These are phyloP conservation scores for Operophtera brumata DNA, from an alignment of 2,888 invertebrate genomes.

Conservation along the genomic window DNA sequence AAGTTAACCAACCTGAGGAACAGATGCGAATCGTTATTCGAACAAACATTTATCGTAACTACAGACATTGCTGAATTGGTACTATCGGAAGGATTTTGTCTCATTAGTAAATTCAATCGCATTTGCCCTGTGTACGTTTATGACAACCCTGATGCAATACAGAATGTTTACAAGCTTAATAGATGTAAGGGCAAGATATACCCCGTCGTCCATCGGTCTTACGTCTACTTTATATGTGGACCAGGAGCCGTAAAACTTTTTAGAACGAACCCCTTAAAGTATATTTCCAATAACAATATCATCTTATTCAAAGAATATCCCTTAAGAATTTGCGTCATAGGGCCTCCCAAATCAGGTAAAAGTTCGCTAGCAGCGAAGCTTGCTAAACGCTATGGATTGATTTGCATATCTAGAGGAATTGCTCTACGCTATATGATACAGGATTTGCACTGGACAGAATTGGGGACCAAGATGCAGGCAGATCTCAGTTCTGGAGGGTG, in stretches of 20 bases:
- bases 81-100: slow-evolving; percentile 79
- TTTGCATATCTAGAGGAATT: slow-evolving; percentile 77
- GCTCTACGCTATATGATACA: slow-evolving; percentile 74
- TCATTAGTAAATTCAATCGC: slow-evolving; percentile 82
- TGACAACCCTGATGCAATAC: slow-evolving; percentile 69
- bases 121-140: slow-evolving; percentile 83
- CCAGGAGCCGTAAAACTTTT: slow-evolving; percentile 73
- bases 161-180: slow-evolving; percentile 69
- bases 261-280: slow-evolving; percentile 79
- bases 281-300: slow-evolving; percentile 63
- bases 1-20: slow-evolving; percentile 58
- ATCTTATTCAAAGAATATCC: slow-evolving; percentile 72
- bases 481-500: slow-evolving; percentile 65
- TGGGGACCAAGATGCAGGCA: slow-evolving; percentile 64
- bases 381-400: slow-evolving; percentile 74
- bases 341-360: slow-evolving; percentile 83
- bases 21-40: slow-evolving; percentile 76
- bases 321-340: slow-evolving; percentile 78
- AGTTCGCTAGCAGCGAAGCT: slow-evolving; percentile 79
- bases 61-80: slow-evolving; percentile 79
- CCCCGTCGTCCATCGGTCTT: slow-evolving; percentile 80
- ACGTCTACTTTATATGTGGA: slow-evolving; percentile 81
- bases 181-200: slow-evolving; percentile 66
- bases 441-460: slow-evolving; percentile 73
- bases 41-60: slow-evolving; percentile 77